Base-by-base conservation (phyloP, 92 coral and sea anemone species). In the Porites lobata region DNA sequence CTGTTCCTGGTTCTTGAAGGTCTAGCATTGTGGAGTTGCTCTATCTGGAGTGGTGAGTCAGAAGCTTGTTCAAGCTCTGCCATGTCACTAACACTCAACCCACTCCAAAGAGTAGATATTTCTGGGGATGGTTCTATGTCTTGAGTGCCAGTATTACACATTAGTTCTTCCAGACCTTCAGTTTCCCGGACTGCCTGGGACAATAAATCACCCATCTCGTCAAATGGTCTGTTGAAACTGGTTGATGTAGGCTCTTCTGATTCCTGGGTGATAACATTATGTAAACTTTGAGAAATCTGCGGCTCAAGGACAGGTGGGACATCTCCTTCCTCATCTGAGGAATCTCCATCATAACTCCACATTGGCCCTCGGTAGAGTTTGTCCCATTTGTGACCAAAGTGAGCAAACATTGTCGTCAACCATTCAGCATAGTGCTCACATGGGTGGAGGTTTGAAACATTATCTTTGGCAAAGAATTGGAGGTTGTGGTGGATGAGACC, bases 21-120 rank as follows among this genome's bases (percentile, higher is more conserved):
- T 19, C 71, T 19, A 3, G 22, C 71, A n/a, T 66, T 66, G 32
- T 66, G 71, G 10, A 17, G 71, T 66, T 66, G 29, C 71, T 66
- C 43, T 9, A 66, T n/a, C 32, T 66, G 71, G 7, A 4, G 71
- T 2, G 71, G 71, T 19, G 2, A 32, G 9, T 19, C 22, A n/a
- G 10, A 4, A 66, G 71, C 22, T 11, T 66, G 71, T 32, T 66
- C 71, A 2, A 17, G 71, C 9, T 66, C 26, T 2, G 24, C 71
- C 29, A 8, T 3, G 71, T 66, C 71, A 66, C 26, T 17, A 4
- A 32, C 29, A 3, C 26, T 66, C 26, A 66, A 66, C 12, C 71
- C 26, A n/a, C 80, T 87, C 86, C 77, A 77, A 79, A 83, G 80
- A 47, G 90, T 79, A 79, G 78, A 67, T 69, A 79, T 62, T 78